A percentile compares a stretch with the other conserved stretches of the same genome.
These are phyloP conservation scores for Ypsolopha sequella DNA, from an alignment of 2,888 invertebrate species.

Conservation along the genomic window DNA sequence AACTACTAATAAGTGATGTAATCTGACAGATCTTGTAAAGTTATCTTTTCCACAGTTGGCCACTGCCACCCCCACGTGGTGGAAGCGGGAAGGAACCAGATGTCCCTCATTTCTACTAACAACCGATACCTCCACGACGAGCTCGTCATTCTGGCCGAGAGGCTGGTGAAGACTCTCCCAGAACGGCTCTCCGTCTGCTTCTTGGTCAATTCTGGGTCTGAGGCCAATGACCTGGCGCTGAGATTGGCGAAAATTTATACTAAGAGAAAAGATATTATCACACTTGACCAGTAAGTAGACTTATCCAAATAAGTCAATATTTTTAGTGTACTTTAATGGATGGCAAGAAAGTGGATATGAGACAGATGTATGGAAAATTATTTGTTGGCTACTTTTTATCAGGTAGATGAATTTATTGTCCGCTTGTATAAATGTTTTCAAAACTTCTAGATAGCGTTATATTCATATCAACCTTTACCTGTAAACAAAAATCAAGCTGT, in stretches of 20 bases:
- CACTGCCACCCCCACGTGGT: slow-evolving; percentile 98
- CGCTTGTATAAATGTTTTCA: too few species aligned
- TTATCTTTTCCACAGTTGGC: slow-evolving; percentile 79
- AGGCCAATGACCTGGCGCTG: slow-evolving; percentile 97
- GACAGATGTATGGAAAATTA: too few species aligned
- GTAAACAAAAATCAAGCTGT: too few species aligned
- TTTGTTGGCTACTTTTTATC: too few species aligned
- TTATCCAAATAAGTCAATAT: too few species aligned
- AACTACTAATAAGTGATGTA: too few species aligned
- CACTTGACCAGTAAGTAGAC: slow-evolving; percentile 93
- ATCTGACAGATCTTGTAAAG: neutral
- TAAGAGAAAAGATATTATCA: slow-evolving; percentile 89
- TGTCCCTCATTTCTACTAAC: slow-evolving; percentile 93
- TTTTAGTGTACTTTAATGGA: neutral
- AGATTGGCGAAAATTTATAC: slow-evolving; percentile 92
- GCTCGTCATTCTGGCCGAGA: slow-evolving; percentile 90
- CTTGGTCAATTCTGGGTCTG: slow-evolving; percentile 98
- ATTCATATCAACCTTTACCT: too few species aligned
- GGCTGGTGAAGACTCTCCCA: slow-evolving; percentile 87
- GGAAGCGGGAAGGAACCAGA: slow-evolving; percentile 90
- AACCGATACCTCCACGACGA: slow-evolving; percentile 97
- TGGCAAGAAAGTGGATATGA: too few species aligned
- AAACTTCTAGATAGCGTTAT: too few species aligned
- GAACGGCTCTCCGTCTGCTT: slow-evolving; percentile 90
- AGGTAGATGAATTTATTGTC: too few species aligned